Base-by-base conservation (phyloP, 2,888 invertebrate genomes). In the Plebejus argus region DNA sequence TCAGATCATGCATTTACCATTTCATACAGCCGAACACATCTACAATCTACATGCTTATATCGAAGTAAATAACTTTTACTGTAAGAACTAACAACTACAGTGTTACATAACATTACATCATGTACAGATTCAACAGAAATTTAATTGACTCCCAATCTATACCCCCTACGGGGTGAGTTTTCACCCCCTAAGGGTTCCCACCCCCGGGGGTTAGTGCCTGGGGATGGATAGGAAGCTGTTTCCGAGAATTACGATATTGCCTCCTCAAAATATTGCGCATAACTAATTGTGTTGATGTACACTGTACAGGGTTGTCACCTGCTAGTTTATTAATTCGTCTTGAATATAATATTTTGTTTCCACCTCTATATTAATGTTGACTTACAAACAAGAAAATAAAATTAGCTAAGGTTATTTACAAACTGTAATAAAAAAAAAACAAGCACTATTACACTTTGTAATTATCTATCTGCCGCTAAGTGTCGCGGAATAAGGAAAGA, bases 91-190 rank as follows among this genome's bases (percentile, higher is more conserved):
- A 3, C 10, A 45, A 10, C 10, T 45, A 2, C 39, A 39, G 10
- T 7, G 12, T 3, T 12, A 39, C 45, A 45, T 45, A n/a, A n/a
- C n/a, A 3, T 12, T 45, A 45, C 20, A 70, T 53, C 23, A 23
- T 56, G 12, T 33, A 33, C 49, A 49, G 10, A 71, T 77, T 45
- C 39, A 66, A 28, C 49, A 66, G 10, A 70, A 70, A 76, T 45
- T 33, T 0, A 58, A 23, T 61, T 23, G 28, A 61, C 61, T 58
- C n/a, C 58, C 58, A 18, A 58, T 58, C 58, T 58, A 20, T 58
- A 45, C 45, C 8, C 39, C 39, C 2, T 10, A 45, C 10, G 45
- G 45, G 45, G 45, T 45, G 45, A 45, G 45, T 45, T 45, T 45
- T 45, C 10, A 45, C 45, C 45, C 45, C 39, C 39, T 39, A 39